Evolutionary conservation across 2,888 invertebrate species (phyloP).

Genomic region (Tricholauxania praeusta): DNA sequence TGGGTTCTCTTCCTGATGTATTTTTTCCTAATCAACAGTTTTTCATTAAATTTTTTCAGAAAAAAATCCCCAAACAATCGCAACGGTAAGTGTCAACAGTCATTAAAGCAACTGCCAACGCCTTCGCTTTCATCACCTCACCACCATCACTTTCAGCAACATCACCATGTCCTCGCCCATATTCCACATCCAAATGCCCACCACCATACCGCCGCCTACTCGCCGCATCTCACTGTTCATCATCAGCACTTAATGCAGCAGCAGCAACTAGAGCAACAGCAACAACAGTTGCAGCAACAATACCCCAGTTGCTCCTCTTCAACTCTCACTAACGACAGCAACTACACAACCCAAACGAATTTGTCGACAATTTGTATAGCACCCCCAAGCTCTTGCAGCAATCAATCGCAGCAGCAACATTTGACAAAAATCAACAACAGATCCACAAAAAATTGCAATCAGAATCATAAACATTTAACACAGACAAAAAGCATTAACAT

Average conservation of each 20-base stretch:
- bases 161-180: conserved; percentile 47
- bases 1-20: background rate
- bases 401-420: conserved; percentile 18
- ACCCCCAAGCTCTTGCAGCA: conserved; percentile 42
- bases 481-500: conserved; percentile 40
- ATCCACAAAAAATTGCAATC: conserved; percentile 25
- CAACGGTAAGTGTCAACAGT: conserved; percentile 64
- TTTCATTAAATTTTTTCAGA: conserved; percentile 49
- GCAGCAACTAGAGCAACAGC: conserved; percentile 34
- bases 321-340: conserved; percentile 50
- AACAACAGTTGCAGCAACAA: conserved; percentile 41
- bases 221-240: conserved; percentile 40
- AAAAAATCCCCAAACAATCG: conserved; percentile 67
- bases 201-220: conserved; percentile 47
- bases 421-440: conserved; percentile 33
- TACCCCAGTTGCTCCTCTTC: conserved; percentile 50
- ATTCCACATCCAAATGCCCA: conserved; percentile 47
- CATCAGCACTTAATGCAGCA: conserved; percentile 40
- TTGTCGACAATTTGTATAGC: conserved; percentile 47
- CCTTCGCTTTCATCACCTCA: conserved; percentile 54
- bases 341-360: conserved; percentile 51
- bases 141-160: conserved; percentile 46
- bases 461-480: conserved; percentile 11
- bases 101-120: conserved; percentile 53
- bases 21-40: conserved; percentile 15